A percentile compares a stretch with the other conserved stretches of the same genome.
phyloP scores from a whole-genome alignment of 2,888 invertebrate genomes.

The Catocala sponsa region DNA sequence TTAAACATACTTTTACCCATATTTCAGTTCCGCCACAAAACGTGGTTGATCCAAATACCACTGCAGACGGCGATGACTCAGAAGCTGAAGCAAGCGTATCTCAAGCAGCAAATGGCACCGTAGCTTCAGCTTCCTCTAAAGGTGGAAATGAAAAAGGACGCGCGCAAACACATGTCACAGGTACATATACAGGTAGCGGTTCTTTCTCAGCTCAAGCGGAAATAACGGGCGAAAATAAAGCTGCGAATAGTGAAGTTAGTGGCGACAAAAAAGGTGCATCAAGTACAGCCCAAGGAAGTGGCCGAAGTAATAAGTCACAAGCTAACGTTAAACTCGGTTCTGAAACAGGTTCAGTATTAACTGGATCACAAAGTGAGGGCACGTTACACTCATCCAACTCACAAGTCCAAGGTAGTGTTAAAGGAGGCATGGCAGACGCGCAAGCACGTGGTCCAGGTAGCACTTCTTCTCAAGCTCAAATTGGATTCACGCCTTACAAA shows the following conservation, averaged over 20 bases:
- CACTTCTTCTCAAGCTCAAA: slow-evolving; percentile 96
- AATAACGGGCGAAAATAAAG: slow-evolving; percentile 92
- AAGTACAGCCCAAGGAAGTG: slow-evolving; percentile 92
- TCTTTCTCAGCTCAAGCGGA: slow-evolving; percentile 95
- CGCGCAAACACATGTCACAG: slow-evolving; percentile 94
- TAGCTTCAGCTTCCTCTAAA: slow-evolving; percentile 93
- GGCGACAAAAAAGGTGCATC: slow-evolving; percentile 92
- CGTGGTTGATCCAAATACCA: slow-evolving; percentile 73
- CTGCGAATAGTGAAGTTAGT: slow-evolving; percentile 90
- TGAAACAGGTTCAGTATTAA: slow-evolving; percentile 92
- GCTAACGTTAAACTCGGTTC: slow-evolving; percentile 92
- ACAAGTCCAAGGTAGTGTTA: slow-evolving; percentile 93
- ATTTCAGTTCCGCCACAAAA: slow-evolving; percentile 76
- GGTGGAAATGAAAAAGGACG: slow-evolving; percentile 92
- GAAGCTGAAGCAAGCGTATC: slow-evolving; percentile 91
- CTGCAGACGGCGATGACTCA: slow-evolving; percentile 90
- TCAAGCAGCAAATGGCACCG: slow-evolving; percentile 89
- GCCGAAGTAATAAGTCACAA: slow-evolving; percentile 92
- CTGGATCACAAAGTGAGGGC: slow-evolving; percentile 93
- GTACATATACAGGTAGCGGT: slow-evolving; percentile 92
- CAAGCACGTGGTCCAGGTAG: slow-evolving; percentile 95
- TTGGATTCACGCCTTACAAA: slow-evolving; percentile 93
- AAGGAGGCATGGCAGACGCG: slow-evolving; percentile 95
- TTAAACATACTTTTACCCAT: not conserved
- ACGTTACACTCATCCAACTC: slow-evolving; percentile 92